Conservation (phyloP, 2,888 invertebrate species). For the Polymixis lichenea region DNA sequence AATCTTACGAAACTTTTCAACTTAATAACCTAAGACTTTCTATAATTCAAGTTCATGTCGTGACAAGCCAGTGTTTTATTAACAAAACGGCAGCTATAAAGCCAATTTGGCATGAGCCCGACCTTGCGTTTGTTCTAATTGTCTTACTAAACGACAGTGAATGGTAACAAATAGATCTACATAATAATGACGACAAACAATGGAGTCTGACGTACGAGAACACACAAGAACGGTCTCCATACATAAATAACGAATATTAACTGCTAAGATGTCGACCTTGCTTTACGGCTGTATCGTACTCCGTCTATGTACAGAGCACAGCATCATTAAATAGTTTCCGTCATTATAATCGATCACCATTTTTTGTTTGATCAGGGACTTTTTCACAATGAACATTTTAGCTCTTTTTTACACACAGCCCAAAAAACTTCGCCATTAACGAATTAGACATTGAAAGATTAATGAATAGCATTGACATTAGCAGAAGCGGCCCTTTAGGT, state of each 20-base stretch:
- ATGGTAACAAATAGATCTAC: slow-evolving; percentile 77
- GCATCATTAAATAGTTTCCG: slow-evolving; percentile 63
- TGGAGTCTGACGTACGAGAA: slow-evolving; percentile 67
- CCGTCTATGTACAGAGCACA: slow-evolving; percentile 40
- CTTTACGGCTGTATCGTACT: slow-evolving; percentile 54
- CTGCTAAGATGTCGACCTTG: slow-evolving; percentile 71
- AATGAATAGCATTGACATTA: slow-evolving; percentile 56
- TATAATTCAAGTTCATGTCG: slow-evolving; percentile 60
- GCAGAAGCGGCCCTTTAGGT: slow-evolving; percentile 62
- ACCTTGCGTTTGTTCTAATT: slow-evolving; percentile 79
- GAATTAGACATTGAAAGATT: slow-evolving; percentile 60
- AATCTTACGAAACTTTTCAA: slow-evolving; percentile 46
- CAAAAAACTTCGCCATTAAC: slow-evolving; percentile 57
- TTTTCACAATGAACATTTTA: slow-evolving; percentile 54
- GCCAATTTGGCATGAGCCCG: slow-evolving; percentile 67
- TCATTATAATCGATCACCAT: slow-evolving; percentile 54
- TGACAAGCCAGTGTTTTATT: slow-evolving; percentile 58
- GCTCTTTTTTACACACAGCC: slow-evolving; percentile 37
- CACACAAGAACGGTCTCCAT: slow-evolving; percentile 71
- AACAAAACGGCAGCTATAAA: slow-evolving; percentile 52
- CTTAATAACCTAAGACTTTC: slow-evolving; percentile 39
- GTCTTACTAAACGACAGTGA: slow-evolving; percentile 77
- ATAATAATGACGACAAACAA: slow-evolving; percentile 78
- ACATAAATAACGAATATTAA: slow-evolving; percentile 69
- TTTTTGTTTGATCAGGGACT: slow-evolving; percentile 52